Percentiles rank a stretch among this genome's conserved stretches.
phyloP scores from a whole-genome alignment of 2,113 vertebrate genomes.

The Chlamydotis undulata region DNA sequence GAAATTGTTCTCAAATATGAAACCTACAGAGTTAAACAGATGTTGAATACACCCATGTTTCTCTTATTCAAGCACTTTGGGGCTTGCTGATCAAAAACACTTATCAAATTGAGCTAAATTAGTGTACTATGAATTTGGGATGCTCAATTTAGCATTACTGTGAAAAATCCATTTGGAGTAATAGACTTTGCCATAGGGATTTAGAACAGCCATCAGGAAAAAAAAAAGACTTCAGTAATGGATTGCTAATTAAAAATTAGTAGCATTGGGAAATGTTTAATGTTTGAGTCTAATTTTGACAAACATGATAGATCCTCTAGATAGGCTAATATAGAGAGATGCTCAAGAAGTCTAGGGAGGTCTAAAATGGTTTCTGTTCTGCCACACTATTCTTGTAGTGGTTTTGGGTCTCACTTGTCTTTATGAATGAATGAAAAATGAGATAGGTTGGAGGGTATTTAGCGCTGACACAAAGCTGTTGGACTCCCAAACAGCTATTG shows the following conservation, averaged over 20 bases:
- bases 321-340: not conserved
- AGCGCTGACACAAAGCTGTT: not conserved
- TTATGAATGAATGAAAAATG: not conserved
- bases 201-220: not conserved
- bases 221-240: not conserved
- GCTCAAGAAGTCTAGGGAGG: not conserved
- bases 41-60: not conserved
- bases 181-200: conserved; percentile 38
- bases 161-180: conserved; percentile 66
- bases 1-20: not conserved
- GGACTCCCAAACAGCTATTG: not conserved
- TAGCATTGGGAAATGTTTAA: not conserved
- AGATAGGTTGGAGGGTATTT: not conserved
- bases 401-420: not conserved
- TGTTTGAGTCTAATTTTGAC: not conserved
- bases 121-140: conserved; percentile 35
- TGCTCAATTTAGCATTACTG: conserved; percentile 52
- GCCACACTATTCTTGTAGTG: too few relatives aligned
- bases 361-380: not conserved
- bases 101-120: conserved; percentile 60
- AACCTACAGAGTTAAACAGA: not conserved
- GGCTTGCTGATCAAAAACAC: conserved; percentile 1
- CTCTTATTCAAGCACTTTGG: not conserved
- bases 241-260: conserved; percentile 45
- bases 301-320: not conserved